Evolutionary conservation across 2,888 invertebrate genomes (phyloP).

Genomic region (Chorisops tibialis): DNA sequence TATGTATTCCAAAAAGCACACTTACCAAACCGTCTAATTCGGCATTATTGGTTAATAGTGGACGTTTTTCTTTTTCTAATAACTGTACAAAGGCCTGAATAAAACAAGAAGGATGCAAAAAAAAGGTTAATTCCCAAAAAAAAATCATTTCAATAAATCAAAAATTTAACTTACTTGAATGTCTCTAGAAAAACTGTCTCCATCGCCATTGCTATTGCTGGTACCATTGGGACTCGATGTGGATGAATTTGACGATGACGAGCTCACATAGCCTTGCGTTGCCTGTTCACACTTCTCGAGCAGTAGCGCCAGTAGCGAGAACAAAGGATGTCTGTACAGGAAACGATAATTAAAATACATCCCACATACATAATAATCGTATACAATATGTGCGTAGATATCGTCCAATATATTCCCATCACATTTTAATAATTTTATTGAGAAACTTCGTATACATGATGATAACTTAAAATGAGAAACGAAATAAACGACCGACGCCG

Average conservation of each 20-base stretch:
- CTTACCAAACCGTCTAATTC: constrained; percentile 91
- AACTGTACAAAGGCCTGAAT: constrained; percentile 81
- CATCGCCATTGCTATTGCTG: constrained; percentile 35
- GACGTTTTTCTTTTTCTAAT: constrained; percentile 79
- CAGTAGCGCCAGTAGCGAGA: constrained; percentile 85
- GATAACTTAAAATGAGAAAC: neutral
- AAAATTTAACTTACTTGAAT: constrained; percentile 34
- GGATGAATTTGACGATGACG: constrained; percentile 84
- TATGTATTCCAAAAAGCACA: constrained; percentile 36
- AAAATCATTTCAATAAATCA: constrained; percentile 3
- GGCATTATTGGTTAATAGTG: constrained; percentile 84
- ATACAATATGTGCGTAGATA: too few species aligned
- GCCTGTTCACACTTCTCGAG: constrained; percentile 97
- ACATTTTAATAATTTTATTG: constrained; percentile 20
- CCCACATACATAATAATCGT: neutral
- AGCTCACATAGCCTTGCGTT: constrained; percentile 86
- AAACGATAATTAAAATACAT: constrained; percentile 36
- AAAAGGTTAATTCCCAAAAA: neutral
- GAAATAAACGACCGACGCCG: constrained; percentile 1
- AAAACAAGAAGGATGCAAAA: too few species aligned
- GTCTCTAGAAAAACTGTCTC: constrained; percentile 38
- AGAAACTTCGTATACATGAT: neutral
- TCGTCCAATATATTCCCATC: constrained; percentile 1
- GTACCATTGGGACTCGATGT: constrained; percentile 50
- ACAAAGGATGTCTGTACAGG: constrained; percentile 79